A percentile compares a stretch with the other conserved stretches of the same genome.
phyloP scores from a whole-genome alignment of 1,140 invertebrate species.

The Pseudomyrmex pallidus region DNA sequence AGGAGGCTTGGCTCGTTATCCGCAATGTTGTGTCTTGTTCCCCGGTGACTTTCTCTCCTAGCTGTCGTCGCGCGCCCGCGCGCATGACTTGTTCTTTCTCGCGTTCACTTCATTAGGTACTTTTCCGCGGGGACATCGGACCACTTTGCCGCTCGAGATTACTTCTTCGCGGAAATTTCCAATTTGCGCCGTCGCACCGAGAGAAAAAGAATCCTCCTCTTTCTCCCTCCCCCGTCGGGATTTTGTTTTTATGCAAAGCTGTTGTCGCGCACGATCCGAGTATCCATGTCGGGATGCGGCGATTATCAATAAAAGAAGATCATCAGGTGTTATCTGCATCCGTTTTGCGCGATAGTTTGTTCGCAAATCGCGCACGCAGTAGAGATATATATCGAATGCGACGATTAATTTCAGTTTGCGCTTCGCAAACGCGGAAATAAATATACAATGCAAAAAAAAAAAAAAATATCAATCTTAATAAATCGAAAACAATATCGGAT shows the following conservation, averaged over 20 bases:
- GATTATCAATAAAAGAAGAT: neutral
- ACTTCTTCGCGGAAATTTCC: slow-evolving; percentile 65
- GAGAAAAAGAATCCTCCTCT: neutral
- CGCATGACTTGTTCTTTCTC: slow-evolving; percentile 56
- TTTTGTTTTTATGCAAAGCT: slow-evolving; percentile 51
- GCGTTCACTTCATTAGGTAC: slow-evolving; percentile 70
- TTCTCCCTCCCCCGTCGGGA: neutral
- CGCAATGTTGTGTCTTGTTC: slow-evolving; percentile 33
- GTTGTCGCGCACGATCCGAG: slow-evolving; percentile 42
- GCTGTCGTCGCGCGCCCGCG: neutral
- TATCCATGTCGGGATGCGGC: neutral
- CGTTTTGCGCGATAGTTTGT: slow-evolving; percentile 36
- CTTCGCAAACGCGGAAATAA: neutral
- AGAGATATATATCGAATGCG: no score
- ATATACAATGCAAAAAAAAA: neutral
- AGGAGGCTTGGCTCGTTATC: slow-evolving; percentile 3
- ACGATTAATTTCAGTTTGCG: no score
- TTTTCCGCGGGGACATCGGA: slow-evolving; percentile 61
- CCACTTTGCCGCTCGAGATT: slow-evolving; percentile 65
- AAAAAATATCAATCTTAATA: no score
- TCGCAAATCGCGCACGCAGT: neutral
- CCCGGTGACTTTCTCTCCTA: slow-evolving; percentile 31
- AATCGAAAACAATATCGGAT: neutral
- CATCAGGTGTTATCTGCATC: slow-evolving; percentile 6
- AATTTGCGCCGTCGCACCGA: slow-evolving; percentile 54